A percentile compares a stretch with the other conserved stretches of the same genome.
phyloP scores from a whole-genome alignment of 2,113 vertebrate genomes.

The Nesoenas mayeri region DNA sequence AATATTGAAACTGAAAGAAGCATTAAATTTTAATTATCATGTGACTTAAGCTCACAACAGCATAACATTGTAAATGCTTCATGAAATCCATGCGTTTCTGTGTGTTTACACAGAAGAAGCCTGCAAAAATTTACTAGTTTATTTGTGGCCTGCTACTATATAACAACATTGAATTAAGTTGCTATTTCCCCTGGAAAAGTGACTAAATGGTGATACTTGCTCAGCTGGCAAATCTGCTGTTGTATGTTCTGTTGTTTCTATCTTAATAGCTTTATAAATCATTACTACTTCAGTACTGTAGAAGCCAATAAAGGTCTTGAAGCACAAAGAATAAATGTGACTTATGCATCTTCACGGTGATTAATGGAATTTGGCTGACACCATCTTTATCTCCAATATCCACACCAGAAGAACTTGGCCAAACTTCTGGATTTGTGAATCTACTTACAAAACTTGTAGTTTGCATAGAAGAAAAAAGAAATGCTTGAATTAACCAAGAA shows the following conservation, averaged over 20 bases:
- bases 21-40: background rate
- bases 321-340: background rate
- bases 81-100: background rate
- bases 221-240: constrained; percentile 18
- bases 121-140: background rate
- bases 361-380: background rate
- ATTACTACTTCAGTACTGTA: background rate
- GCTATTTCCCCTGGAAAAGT: constrained; percentile 1
- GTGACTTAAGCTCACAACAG: background rate
- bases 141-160: background rate
- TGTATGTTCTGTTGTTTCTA: background rate
- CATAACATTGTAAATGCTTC: background rate
- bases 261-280: constrained; percentile 27
- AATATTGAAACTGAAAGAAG: background rate
- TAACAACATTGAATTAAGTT: background rate
- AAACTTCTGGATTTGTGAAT: background rate
- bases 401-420: background rate
- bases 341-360: background rate
- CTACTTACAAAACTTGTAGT: background rate
- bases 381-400: background rate
- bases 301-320: background rate
- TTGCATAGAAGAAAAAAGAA: background rate
- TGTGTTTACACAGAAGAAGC: background rate
- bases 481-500: background rate
- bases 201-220: background rate